Percentiles rank a stretch among this genome's conserved stretches.
phyloP scores from a whole-genome alignment of 2,888 invertebrate genomes.

The Endotricha flammealis region DNA sequence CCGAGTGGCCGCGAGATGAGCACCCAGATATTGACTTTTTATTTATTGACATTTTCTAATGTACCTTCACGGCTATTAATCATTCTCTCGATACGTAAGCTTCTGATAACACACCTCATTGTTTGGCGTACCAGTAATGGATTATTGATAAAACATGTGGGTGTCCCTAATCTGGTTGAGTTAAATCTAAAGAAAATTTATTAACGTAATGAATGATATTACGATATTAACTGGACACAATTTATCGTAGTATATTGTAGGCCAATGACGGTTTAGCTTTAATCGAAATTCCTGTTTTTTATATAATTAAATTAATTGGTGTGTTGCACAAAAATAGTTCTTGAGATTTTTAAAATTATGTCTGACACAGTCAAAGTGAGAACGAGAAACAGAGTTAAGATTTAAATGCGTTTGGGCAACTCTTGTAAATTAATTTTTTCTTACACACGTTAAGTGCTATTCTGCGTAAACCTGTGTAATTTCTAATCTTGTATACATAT shows the following conservation, averaged over 20 bases:
- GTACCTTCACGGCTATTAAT: slow-evolving; percentile 60
- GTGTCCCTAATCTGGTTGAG: slow-evolving; percentile 66
- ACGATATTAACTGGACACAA: slow-evolving; percentile 61
- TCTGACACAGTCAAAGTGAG: too few relatives aligned
- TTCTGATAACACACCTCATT: slow-evolving; percentile 68
- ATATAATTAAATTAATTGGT: too few relatives aligned
- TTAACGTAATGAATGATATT: slow-evolving; percentile 63
- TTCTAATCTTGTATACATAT: too few relatives aligned
- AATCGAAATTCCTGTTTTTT: too few relatives aligned
- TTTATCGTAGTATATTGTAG: slow-evolving; percentile 9
- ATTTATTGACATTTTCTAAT: slow-evolving; percentile 77
- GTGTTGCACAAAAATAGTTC: too few relatives aligned
- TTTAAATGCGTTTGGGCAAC: too few relatives aligned
- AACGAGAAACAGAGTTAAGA: too few relatives aligned
- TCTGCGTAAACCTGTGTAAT: too few relatives aligned
- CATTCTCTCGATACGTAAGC: slow-evolving; percentile 55
- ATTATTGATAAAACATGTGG: slow-evolving; percentile 77
- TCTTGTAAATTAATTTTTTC: too few relatives aligned
- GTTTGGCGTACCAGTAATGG: slow-evolving; percentile 73
- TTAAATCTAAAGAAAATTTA: slow-evolving; percentile 52
- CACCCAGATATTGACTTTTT: slow-evolving; percentile 65
- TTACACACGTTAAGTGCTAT: too few relatives aligned
- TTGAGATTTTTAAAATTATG: too few relatives aligned
- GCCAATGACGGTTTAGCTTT: too few relatives aligned
- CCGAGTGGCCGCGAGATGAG: slow-evolving; percentile 42